phyloP scores from a whole-genome alignment of 2,797 vertebrate genomes.

The Pantherophis alleghaniensis region DNA sequence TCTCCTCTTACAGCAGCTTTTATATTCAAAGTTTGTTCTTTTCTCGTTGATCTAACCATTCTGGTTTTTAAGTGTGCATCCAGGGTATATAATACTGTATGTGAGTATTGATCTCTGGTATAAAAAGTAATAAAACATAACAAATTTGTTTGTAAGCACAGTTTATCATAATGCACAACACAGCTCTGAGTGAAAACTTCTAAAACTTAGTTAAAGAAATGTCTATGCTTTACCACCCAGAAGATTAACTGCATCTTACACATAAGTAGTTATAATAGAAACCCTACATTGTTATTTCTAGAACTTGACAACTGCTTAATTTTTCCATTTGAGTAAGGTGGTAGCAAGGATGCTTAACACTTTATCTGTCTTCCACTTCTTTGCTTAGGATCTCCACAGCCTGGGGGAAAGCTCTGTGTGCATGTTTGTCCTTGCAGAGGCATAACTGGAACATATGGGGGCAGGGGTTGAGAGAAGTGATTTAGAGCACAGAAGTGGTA shows the following conservation, averaged over 20 bases:
- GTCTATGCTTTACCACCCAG: neutral
- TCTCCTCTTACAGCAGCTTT: constrained; percentile 8
- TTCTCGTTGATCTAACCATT: constrained; percentile 5
- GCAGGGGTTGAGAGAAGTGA: neutral
- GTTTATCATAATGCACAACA: neutral
- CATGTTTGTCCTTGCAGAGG: neutral
- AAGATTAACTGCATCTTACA: neutral
- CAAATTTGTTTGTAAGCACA: neutral
- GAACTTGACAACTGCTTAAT: neutral
- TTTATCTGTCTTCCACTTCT: neutral
- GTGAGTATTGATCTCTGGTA: neutral
- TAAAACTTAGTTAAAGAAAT: neutral
- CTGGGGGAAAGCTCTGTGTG: neutral
- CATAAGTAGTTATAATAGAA: neutral
- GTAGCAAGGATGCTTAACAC: neutral
- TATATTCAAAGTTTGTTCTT: neutral
- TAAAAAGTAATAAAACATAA: neutral
- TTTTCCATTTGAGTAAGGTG: neutral
- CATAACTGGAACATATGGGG: neutral
- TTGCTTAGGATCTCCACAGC: neutral
- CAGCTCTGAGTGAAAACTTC: neutral
- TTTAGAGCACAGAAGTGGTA: neutral
- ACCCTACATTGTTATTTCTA: neutral
- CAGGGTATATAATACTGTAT: neutral
- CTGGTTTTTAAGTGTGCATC: neutral